Base-by-base conservation (phyloP, 2,113 vertebrate species). In the Microtus pennsylvanicus region DNA sequence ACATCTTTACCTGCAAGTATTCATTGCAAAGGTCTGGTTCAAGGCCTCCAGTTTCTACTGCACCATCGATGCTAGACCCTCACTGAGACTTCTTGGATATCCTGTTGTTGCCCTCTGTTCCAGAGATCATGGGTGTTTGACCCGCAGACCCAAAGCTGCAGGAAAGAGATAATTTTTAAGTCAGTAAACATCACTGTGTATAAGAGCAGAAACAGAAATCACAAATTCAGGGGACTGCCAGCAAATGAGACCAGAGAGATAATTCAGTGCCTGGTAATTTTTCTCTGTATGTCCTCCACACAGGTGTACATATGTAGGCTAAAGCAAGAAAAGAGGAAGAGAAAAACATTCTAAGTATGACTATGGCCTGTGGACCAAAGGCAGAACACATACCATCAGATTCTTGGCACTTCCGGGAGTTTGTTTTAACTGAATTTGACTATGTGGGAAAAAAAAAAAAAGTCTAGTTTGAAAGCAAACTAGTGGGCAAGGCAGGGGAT, bases 331-430 rank as follows among this genome's bases (percentile, higher is more conserved):
- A 10, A 70, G 24, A 82, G 28, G 47, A 65, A 82, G 1, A 63
- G 12, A 61, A 95, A 93, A 65, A 7, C 26, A 81, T 94, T 58
- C 7, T 61, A 69, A 65, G 17, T 47, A 19, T 70, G 21, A 38
- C 63, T 83, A 42, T 83, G 22, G 55, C 24, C 7, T 30, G 24
- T 47, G 28, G 9, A 38, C 9, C 58, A 93, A 92, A 93, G 7
- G 47, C 61, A 81, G 45, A 89, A 63, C 45, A 85, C 24, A 82
- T 38, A 24, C 85, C 38, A 58, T 16, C 61, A 80, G 42, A 72
- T 76, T 89, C 65, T 94, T 92, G n/a, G n/a, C 93, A 90, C 14
- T 94, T 92, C 70, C 52, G 22, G 38, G 4, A 61, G 55, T 83
- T 83, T 72, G 19, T 95, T 91, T 47, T 17, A 78, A 33, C 63